A percentile compares a stretch with the other conserved stretches of the same genome.
Conservation (phyloP, 2,113 vertebrate species). For the Myrmecophaga tridactyla region DNA sequence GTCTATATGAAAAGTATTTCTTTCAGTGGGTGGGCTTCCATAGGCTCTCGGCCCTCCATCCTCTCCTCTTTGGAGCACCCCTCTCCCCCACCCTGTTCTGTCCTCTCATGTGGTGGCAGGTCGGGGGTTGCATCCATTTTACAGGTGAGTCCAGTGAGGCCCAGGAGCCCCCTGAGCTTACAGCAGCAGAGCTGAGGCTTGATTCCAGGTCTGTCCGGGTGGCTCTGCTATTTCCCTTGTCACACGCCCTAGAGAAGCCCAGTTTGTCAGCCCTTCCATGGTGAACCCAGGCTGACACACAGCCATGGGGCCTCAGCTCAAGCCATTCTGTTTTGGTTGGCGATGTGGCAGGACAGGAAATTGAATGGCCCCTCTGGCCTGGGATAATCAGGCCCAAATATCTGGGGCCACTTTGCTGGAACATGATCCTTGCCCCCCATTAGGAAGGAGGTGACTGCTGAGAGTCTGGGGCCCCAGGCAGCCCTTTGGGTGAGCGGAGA, state of each 20-base stretch:
- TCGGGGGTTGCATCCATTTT: neutral
- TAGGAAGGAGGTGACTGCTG: neutral
- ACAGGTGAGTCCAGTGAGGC: neutral
- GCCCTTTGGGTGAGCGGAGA: slow-evolving; percentile 35
- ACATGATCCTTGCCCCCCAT: neutral
- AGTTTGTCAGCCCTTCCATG: fast-evolving
- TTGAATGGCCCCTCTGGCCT: neutral
- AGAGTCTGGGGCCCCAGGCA: slow-evolving; percentile 31
- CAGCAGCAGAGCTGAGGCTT: neutral
- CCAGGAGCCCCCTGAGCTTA: neutral
- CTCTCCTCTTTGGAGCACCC: neutral
- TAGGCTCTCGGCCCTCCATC: neutral
- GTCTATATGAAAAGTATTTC: neutral
- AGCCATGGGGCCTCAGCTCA: fast-evolving
- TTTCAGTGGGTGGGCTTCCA: too few species aligned
- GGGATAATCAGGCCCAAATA: neutral
- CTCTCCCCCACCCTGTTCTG: fast-evolving
- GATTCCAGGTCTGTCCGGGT: too few species aligned
- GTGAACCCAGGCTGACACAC: fast-evolving
- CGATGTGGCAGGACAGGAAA: neutral
- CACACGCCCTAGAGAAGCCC: neutral
- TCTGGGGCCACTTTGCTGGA: neutral
- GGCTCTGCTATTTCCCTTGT: neutral
- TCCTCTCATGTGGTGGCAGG: neutral
- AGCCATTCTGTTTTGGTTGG: neutral